Evolutionary conservation across 2,113 vertebrate genomes (phyloP).

Genomic region (Edolisoma coerulescens): DNA sequence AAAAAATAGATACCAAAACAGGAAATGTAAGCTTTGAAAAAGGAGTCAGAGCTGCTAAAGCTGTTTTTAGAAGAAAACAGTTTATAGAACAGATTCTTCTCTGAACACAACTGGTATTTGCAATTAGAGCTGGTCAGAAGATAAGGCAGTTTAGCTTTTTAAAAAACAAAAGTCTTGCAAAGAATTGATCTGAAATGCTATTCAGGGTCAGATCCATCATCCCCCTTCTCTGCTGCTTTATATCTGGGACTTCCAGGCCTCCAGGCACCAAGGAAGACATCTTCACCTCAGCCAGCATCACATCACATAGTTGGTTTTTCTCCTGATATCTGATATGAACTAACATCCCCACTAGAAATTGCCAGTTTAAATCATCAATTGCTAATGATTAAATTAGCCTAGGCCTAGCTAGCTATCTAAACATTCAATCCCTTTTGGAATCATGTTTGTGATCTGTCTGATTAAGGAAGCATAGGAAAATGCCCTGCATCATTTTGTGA

Average conservation of each 20-base stretch:
- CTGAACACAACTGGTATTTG: neutral
- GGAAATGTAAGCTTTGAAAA: neutral
- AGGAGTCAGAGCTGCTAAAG: neutral
- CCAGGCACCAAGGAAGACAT: neutral
- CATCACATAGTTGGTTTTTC: neutral
- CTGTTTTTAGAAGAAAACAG: neutral
- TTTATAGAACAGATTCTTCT: neutral
- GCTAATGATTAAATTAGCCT: conserved; percentile 20
- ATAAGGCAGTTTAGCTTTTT: neutral
- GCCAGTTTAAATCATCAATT: neutral
- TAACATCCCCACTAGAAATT: neutral
- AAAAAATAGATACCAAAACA: neutral
- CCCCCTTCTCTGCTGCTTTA: neutral
- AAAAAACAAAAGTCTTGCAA: neutral
- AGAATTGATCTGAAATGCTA: neutral
- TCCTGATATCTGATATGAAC: neutral
- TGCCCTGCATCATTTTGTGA: neutral
- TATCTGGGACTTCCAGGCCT: neutral
- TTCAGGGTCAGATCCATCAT: neutral
- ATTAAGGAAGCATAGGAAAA: neutral
- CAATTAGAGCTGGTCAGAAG: neutral
- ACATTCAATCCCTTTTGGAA: neutral
- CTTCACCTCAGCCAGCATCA: neutral
- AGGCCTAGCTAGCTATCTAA: neutral
- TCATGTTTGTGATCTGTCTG: neutral